Evolutionary conservation across 2,888 invertebrate genomes (phyloP).

Genomic region (Leptinotarsa tumamoca): DNA sequence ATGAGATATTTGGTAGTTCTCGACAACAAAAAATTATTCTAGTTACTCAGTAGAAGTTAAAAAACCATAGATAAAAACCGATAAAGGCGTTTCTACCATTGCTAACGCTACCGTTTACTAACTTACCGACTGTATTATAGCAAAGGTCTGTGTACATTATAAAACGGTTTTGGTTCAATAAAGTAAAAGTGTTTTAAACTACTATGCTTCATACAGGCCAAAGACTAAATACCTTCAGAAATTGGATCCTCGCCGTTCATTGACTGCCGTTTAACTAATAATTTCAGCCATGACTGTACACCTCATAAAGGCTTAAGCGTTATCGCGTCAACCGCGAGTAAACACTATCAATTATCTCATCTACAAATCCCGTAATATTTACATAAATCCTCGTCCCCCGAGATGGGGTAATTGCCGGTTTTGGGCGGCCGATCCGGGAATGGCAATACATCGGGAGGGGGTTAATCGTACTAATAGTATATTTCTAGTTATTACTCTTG

Average conservation of each 20-base stretch:
- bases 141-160: too few species aligned
- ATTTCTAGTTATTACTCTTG: slow-evolving; percentile 40
- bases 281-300: neutral
- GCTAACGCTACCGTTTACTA: too few species aligned
- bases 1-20: too few species aligned
- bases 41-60: too few species aligned
- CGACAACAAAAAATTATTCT: too few species aligned
- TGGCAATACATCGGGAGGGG: slow-evolving; percentile 5
- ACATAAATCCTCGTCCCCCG: slow-evolving; percentile 54
- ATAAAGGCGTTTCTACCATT: too few species aligned
- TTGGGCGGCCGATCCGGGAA: slow-evolving; percentile 22
- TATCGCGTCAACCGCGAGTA: slow-evolving; percentile 29
- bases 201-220: too few species aligned
- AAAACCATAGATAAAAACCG: too few species aligned
- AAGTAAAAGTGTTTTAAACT: too few species aligned
- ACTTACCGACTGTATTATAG: too few species aligned
- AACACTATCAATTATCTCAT: slow-evolving; percentile 61
- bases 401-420: slow-evolving; percentile 48
- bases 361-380: slow-evolving; percentile 58
- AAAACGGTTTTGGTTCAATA: too few species aligned
- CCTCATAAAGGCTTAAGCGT: neutral
- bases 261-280: neutral
- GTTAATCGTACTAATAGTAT: slow-evolving; percentile 24
- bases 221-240: too few species aligned
- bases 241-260: neutral